These are phyloP conservation scores for Camponotus pennsylvanicus DNA, from an alignment of 1,140 invertebrate species.

Conservation along the genomic window DNA sequence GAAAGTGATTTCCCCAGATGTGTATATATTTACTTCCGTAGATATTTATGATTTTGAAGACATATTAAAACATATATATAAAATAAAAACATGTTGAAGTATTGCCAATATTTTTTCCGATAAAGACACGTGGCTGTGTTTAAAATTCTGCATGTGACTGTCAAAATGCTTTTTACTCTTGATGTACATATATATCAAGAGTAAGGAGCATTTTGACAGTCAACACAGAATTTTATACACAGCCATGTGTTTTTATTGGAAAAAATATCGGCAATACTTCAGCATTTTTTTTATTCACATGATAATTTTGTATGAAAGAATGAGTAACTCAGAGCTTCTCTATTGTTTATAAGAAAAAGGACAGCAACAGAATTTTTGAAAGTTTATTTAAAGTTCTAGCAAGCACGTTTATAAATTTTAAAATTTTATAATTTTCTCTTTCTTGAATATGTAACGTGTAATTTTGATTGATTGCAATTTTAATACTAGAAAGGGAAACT, in stretches of 20 bases:
- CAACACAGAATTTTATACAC: conserved; percentile 1
- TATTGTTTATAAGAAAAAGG: neutral
- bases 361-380: neutral
- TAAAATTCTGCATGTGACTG: neutral
- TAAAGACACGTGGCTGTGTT: neutral
- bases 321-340: neutral
- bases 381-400: too few relatives aligned
- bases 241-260: neutral
- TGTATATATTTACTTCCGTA: conserved; percentile 33
- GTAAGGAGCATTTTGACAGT: neutral
- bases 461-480: conserved; percentile 26
- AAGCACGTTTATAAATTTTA: neutral
- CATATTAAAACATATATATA: neutral
- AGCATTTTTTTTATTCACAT: neutral
- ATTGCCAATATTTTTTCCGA: neutral
- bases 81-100: neutral
- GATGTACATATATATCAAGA: neutral
- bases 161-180: conserved; percentile 1
- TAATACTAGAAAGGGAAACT: neutral
- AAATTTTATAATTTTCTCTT: neutral
- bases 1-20: conserved; percentile 39
- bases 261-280: neutral
- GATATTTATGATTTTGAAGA: conserved; percentile 46
- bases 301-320: neutral
- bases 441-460: conserved; percentile 11